Percentiles rank a stretch among this genome's conserved stretches.
Conservation (phyloP, 1,140 invertebrate species). For the Drosophila truncata region DNA sequence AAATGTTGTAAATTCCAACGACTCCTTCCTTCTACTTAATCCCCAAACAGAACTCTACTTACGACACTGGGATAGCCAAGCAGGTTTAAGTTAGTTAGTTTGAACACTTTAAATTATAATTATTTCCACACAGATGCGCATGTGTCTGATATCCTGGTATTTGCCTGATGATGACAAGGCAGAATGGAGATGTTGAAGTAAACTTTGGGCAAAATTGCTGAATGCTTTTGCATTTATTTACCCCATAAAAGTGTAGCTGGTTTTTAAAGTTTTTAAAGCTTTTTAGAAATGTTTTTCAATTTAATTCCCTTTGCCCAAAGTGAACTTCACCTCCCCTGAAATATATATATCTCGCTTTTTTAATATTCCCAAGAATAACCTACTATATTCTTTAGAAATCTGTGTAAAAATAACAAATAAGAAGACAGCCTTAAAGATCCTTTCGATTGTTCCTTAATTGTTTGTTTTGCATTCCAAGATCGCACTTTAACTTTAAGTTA, state of each 20-base stretch:
- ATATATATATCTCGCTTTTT: conserved; percentile 17
- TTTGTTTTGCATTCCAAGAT: conserved; percentile 1
- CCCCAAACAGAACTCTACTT: conserved; percentile 15
- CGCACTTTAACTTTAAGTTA: not conserved
- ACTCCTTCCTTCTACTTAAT: conserved; percentile 3
- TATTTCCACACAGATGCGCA: not conserved
- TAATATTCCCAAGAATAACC: not conserved
- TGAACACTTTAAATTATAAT: not conserved
- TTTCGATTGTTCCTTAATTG: conserved; percentile 38
- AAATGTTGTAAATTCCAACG: conserved; percentile 77
- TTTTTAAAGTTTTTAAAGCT: not conserved
- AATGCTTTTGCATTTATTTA: conserved; percentile 12
- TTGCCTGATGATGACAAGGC: not conserved
- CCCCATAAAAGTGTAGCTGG: not conserved
- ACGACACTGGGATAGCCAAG: conserved; percentile 27
- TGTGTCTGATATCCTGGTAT: conserved; percentile 8
- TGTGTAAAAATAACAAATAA: conserved; percentile 39
- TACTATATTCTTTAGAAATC: not conserved
- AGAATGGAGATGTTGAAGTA: not conserved
- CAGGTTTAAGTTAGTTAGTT: conserved; percentile 29
- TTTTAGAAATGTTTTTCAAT: not conserved
- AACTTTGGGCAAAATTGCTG: conserved; percentile 3
- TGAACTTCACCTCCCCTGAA: not conserved
- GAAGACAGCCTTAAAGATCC: conserved; percentile 22
- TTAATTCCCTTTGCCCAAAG: not conserved